Evolutionary conservation across 2,888 invertebrate species (phyloP), one percentile per base, ranked within the genome.

Genomic region (Drosophila affinis): DNA sequence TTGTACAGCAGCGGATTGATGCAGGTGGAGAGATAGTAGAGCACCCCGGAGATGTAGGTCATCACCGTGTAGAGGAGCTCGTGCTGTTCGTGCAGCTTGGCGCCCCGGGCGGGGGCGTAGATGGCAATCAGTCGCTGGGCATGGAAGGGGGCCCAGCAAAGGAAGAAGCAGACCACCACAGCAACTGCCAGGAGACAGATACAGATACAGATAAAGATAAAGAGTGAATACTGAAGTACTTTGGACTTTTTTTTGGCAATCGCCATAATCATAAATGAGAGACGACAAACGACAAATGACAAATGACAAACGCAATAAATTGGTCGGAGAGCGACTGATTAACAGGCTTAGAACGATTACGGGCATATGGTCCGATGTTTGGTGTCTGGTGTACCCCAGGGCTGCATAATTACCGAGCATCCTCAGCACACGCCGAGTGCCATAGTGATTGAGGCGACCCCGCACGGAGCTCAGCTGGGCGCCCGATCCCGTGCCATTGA

Each of bases 141-240:
- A 92, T 98, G 98, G 92, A 98, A 98, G 1, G 98, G 98, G 0
- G 96, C 97, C 97, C 97, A 97, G 92, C 97, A 98, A 32, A 97
- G 93, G 93, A 96, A 97, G 91, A 97, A 97, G 1, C 98, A 97
- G 84, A 97, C 96, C 65, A 98, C 98, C 3, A 98, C 96, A 63
- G 97, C 97, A 86, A 96, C 96, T 96, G 94, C 45, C 82, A 79
- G 18, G 39, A 39, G 39, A 39, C 14, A 39, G 39, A 39, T 39
- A 39, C 14, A 39, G 39, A 39, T 39, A 39, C 14, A 29, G 1
- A n/a, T 39, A 39, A 14, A 39, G 14, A 39, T 39, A 39, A 39
- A 29, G 7, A 51, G 48, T n/a, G 64, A n/a, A 39, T n/a, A 14
- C 7, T 14, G 14, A 14, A 39, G 39, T 14, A 39, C 39, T 39